Percentiles rank a stretch among this genome's conserved stretches.
Conservation (phyloP, 2,888 invertebrate species). For the Thereva unica region DNA sequence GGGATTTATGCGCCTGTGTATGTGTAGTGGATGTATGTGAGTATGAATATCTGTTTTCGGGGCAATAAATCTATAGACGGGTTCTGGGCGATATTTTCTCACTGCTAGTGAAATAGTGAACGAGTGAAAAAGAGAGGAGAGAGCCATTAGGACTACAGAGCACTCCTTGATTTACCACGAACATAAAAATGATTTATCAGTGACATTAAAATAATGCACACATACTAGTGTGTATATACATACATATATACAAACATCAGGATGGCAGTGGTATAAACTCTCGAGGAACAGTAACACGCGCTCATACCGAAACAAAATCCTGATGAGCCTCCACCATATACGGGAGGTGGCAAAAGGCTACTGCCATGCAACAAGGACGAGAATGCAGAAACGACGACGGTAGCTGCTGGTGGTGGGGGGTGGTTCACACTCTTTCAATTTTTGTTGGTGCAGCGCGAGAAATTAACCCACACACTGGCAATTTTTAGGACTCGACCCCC, state of each 20-base stretch:
- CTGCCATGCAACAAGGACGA: too few species aligned
- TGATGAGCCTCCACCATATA: slow-evolving; percentile 18
- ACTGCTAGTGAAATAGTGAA: slow-evolving; percentile 31
- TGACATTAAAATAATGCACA: slow-evolving; percentile 58
- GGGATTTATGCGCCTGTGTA: slow-evolving; percentile 5
- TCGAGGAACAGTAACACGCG: slow-evolving; percentile 19
- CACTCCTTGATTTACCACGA: slow-evolving; percentile 57
- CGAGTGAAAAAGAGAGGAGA: slow-evolving; percentile 35
- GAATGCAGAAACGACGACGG: too few species aligned
- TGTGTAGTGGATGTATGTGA: not conserved
- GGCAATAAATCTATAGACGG: slow-evolving; percentile 38
- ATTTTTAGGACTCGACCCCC: slow-evolving; percentile 5
- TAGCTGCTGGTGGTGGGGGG: slow-evolving; percentile 31
- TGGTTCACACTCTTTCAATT: slow-evolving; percentile 21
- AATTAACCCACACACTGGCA: slow-evolving; percentile 37
- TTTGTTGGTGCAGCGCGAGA: slow-evolving; percentile 36
- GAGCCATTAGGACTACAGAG: slow-evolving; percentile 42
- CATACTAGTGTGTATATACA: slow-evolving; percentile 40
- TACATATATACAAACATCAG: slow-evolving; percentile 19
- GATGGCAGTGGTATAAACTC: slow-evolving; percentile 1
- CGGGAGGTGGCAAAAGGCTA: slow-evolving; percentile 27
- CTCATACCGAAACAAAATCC: slow-evolving; percentile 21
- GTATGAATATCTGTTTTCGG: slow-evolving; percentile 11
- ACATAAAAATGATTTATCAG: slow-evolving; percentile 58
- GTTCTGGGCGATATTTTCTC: slow-evolving; percentile 39